Conservation (phyloP, 2,888 invertebrate species). For the Trissoscelio sp. region DNA sequence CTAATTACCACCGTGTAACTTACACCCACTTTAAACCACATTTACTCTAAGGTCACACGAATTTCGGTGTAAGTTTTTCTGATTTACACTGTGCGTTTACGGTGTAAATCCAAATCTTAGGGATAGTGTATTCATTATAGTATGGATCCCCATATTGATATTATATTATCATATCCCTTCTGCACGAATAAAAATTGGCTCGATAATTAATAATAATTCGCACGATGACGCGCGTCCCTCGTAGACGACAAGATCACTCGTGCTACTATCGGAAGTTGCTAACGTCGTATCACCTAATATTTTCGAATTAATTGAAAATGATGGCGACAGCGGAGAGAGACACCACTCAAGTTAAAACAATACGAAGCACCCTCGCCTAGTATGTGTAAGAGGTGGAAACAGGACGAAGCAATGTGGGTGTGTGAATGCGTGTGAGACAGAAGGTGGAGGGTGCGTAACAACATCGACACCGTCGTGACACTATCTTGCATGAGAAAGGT, state of each 20-base stretch:
- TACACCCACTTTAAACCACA: too few relatives aligned
- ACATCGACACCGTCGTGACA: constrained; percentile 51
- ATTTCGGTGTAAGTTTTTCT: too few relatives aligned
- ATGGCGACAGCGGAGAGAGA: constrained; percentile 76
- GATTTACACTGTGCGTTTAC: too few relatives aligned
- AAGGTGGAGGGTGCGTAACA: constrained; percentile 54
- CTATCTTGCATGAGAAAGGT: constrained; percentile 54
- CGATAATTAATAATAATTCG: constrained; percentile 80
- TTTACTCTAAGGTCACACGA: too few relatives aligned
- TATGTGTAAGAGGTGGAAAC: not conserved
- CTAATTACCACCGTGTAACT: too few relatives aligned
- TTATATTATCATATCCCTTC: too few relatives aligned
- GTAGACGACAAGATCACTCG: constrained; percentile 60
- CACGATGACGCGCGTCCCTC: constrained; percentile 59
- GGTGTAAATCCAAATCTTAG: too few relatives aligned
- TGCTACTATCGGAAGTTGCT: constrained; percentile 62
- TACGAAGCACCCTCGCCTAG: constrained; percentile 72
- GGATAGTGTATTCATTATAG: too few relatives aligned
- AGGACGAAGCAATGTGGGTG: not conserved
- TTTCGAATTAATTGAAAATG: constrained; percentile 81
- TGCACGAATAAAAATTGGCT: too few relatives aligned
- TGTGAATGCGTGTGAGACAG: constrained; percentile 27
- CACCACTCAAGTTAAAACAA: constrained; percentile 78
- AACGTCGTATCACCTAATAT: constrained; percentile 76
- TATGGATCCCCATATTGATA: too few relatives aligned